These are phyloP conservation scores for Thelaira solivaga DNA, from an alignment of 2,888 invertebrate genomes.

Conservation along the genomic window DNA sequence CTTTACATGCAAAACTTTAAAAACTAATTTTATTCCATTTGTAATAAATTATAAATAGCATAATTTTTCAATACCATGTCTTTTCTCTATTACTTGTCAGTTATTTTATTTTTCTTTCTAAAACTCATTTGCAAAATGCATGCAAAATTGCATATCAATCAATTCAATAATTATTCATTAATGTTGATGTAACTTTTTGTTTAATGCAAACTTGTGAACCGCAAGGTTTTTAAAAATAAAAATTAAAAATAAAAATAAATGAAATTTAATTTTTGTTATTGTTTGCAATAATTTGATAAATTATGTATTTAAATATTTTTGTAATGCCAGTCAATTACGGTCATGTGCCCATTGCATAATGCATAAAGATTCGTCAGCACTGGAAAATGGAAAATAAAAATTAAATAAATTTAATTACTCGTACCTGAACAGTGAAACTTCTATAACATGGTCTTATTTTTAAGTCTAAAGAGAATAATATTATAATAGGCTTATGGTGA, in stretches of 20 bases:
- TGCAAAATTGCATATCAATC: conserved; percentile 60
- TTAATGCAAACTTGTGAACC: conserved; percentile 20
- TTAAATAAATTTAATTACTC: conserved; percentile 34
- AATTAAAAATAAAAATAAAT: neutral
- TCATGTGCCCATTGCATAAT: conserved; percentile 26
- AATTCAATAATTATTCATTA: conserved; percentile 55
- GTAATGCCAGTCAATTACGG: conserved; percentile 55
- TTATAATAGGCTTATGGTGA: no score
- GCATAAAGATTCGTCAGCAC: neutral
- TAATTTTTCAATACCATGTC: conserved; percentile 6
- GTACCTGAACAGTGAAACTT: no score
- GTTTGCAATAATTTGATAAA: conserved; percentile 49
- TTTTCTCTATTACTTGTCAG: conserved; percentile 38
- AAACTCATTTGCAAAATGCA: conserved; percentile 42
- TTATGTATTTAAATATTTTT: conserved; percentile 60
- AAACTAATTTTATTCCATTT: no score
- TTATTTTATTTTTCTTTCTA: conserved; percentile 13
- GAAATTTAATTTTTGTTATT: neutral
- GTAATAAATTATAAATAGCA: conserved; percentile 7
- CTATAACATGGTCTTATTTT: no score
- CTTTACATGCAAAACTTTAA: no score
- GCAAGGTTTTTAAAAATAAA: conserved; percentile 26
- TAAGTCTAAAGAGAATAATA: no score
- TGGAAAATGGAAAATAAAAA: neutral
- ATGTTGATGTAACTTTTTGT: conserved; percentile 30